Percentiles rank a stretch among this genome's conserved stretches.
These are phyloP conservation scores for Mastomys coucha DNA, from an alignment of 2,113 vertebrate genomes.

Conservation along the genomic window DNA sequence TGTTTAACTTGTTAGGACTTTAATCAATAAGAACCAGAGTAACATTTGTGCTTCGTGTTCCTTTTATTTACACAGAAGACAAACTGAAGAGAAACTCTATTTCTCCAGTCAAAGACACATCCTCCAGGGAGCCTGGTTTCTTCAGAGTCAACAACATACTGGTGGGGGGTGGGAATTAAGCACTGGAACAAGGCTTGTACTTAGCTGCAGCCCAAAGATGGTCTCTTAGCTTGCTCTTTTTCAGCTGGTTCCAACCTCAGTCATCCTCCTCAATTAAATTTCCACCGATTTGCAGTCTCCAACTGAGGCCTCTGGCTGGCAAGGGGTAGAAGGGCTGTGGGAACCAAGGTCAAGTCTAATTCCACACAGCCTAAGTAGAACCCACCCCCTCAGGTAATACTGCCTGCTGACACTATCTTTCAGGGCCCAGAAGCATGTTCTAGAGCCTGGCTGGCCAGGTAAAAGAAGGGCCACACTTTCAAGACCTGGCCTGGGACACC, in stretches of 20 bases:
- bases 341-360: not conserved
- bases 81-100: slow-evolving; percentile 45
- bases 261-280: slow-evolving; percentile 57
- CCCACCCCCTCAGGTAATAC: not conserved
- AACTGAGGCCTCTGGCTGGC: not conserved
- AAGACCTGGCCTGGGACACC: not conserved
- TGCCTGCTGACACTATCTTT: not conserved
- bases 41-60: slow-evolving; percentile 33
- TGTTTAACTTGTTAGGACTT: slow-evolving; percentile 5
- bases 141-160: slow-evolving; percentile 49
- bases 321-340: not conserved
- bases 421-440: not conserved
- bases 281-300: slow-evolving; percentile 15
- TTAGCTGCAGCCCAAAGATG: slow-evolving; percentile 59
- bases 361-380: not conserved
- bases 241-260: slow-evolving; percentile 55
- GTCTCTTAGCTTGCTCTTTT: slow-evolving; percentile 34
- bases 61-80: slow-evolving; percentile 61
- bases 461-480: not conserved
- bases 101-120: slow-evolving; percentile 3
- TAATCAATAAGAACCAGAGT: not conserved
- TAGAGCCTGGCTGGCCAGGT: not conserved
- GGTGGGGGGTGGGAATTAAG: not conserved
- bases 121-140: slow-evolving; percentile 2
- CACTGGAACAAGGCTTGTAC: slow-evolving; percentile 32